Evolutionary conservation across 2,888 invertebrate species (phyloP), one percentile per base, ranked within the genome.

Genomic region (Drepanosiphum platanoidis): DNA sequence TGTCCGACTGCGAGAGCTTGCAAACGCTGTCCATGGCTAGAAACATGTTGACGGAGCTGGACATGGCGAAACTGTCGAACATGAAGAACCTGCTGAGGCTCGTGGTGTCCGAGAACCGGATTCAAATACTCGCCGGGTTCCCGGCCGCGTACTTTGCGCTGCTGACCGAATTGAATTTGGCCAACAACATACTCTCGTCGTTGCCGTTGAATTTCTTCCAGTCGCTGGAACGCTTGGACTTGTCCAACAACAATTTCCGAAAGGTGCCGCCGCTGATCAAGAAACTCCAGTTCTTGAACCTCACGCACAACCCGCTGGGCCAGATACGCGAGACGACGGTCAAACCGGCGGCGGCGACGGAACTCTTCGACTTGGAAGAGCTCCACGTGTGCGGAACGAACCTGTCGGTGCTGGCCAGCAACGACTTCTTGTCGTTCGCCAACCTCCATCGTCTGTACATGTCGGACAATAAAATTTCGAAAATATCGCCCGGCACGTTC

Each of bases 401-500:
- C 89, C 91, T 96, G 79, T 94, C 93, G 32, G 94, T 96, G 87
- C 92, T 96, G 75, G 95, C 95, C 0, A 95, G 94, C 88, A 94
- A 94, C 89, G 96, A 96, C 89, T 96, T 96, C 88, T 95, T 95
- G 88, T 93, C 94, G 58, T 96, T 96, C 88, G 94, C 95, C 32
- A 92, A 94, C 0, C 90, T 96, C 58, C 92, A 95, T 89, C 94
- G 94, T 88, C 91, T 96, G 86, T 93, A 93, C 89, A 90, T 96
- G 88, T 92, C 93, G 64, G 92, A 92, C 88, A 96, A 96, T 90
- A 91, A 93, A 86, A 94, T 96, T 87, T 93, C 94, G 27, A 91
- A 94, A 87, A 92, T 97, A 86, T 95, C 96, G 3, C 95, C 96
- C 0, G 94, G 95, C 66, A 96, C 96, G 80, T 96, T 97, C 89